Evolutionary conservation across 1,140 invertebrate species (phyloP), one percentile per base, ranked within the genome.

Genomic region (Zaprionus inermis): DNA sequence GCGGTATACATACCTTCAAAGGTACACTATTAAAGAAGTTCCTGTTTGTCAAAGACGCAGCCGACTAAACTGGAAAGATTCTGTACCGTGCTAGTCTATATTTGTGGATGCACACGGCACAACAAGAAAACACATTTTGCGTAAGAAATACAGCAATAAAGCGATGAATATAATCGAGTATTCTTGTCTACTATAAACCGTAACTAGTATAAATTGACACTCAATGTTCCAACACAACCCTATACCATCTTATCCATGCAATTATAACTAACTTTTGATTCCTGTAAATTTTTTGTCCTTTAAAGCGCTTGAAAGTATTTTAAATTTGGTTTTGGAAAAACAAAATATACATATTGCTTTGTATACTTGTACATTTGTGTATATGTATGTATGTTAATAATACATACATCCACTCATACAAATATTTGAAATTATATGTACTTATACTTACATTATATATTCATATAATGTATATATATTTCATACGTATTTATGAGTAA

Each of bases 91-190:
- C 90, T 92, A 92, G 91, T 92, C 91, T 92, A 92, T 92, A 92
- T 92, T 92, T 91, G 84, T 89, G 88, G 91, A 82, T 92, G 91
- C 91, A 92, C 91, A 92, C 91, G 91, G 91, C 91, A 92, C 91
- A 92, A 91, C 90, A 89, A 89, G 81, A 89, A 89, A 90, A 89
- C 77, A 78, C 74, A 81, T 79, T 84, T 89, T 84, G 84, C 70
- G 77, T 78, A 89, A 84, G 73, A 89, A 80, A 89, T 78, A 84
- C 81, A 89, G 84, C 81, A 81, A 74, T 74, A 69, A 74, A 74
- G 52, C 59, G 72, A 69, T 74, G 67, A 74, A 61, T 70, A 74
- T 74, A 74, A 61, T 63, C 54, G 61, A 66, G 56, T 41, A 24
- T 41, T 68, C 16, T 67, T 41, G 46, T 34, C 32, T 51, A 34